phyloP scores from a whole-genome alignment of 2,888 invertebrate genomes.

The Acrobasis suavella region DNA sequence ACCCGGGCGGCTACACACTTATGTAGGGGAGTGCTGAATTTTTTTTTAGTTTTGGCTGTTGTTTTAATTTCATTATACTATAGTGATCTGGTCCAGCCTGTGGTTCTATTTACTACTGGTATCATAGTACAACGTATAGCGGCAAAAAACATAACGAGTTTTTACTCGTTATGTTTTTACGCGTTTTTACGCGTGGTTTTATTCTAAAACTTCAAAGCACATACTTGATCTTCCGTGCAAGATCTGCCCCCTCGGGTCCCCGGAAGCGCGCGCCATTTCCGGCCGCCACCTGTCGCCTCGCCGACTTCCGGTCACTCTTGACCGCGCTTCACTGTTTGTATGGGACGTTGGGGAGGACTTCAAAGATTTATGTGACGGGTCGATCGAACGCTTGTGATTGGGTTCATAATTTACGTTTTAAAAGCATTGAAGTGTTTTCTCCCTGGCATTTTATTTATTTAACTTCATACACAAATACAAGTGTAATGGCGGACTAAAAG shows the following conservation, averaged over 20 bases:
- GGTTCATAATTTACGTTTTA: not conserved
- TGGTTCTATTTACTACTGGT: too few relatives aligned
- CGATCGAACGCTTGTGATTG: not conserved
- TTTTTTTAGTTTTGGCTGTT: too few relatives aligned
- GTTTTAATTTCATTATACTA: too few relatives aligned
- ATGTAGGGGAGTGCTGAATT: too few relatives aligned
- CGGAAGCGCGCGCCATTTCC: constrained; percentile 71
- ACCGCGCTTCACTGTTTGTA: constrained; percentile 38
- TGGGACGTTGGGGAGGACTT: constrained; percentile 8
- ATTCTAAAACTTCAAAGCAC: not conserved
- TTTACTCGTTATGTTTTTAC: too few relatives aligned
- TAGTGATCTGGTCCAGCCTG: too few relatives aligned
- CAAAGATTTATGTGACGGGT: constrained; percentile 10
- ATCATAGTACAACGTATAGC: too few relatives aligned
- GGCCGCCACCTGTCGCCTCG: constrained; percentile 68
- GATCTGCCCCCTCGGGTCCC: constrained; percentile 22
- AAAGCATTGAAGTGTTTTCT: not conserved
- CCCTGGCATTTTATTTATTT: too few relatives aligned
- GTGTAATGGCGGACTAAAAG: too few relatives aligned
- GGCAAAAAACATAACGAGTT: too few relatives aligned
- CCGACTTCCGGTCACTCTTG: constrained; percentile 65
- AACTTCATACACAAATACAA: too few relatives aligned
- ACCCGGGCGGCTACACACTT: too few relatives aligned
- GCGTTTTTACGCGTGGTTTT: not conserved
- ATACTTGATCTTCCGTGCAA: not conserved